Conservation (phyloP, 2,797 vertebrate species). For the Hydrocynus forskahlii region DNA sequence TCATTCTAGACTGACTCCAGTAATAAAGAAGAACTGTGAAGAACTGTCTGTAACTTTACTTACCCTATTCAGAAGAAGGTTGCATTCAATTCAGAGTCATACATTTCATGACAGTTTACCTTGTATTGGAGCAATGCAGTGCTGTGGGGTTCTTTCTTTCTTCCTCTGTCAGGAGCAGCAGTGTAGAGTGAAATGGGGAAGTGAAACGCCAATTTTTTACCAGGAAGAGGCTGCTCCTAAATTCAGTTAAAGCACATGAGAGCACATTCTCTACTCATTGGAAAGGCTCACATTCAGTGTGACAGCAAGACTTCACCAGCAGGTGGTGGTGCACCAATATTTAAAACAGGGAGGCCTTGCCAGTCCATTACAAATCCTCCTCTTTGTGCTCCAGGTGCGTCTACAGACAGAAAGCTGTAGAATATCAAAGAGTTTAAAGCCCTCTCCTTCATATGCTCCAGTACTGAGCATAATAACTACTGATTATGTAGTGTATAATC, state of each 20-base stretch:
- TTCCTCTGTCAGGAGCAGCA: neutral
- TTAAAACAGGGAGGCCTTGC: neutral
- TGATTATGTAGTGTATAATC: conserved; percentile 6
- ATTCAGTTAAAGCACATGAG: conserved; percentile 17
- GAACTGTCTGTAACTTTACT: neutral
- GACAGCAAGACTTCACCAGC: neutral
- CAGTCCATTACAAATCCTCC: conserved; percentile 1
- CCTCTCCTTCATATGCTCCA: neutral
- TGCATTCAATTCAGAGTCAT: neutral
- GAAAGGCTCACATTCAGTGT: neutral
- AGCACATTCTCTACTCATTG: no score
- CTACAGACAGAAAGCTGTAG: conserved; percentile 23
- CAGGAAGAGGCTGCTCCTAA: conserved; percentile 57
- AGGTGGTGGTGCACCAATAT: conserved; percentile 31
- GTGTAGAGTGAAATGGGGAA: conserved; percentile 59
- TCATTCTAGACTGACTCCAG: neutral
- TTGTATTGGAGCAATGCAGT: conserved; percentile 12
- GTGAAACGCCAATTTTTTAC: conserved; percentile 58
- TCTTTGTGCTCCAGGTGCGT: conserved; percentile 19
- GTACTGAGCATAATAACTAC: neutral
- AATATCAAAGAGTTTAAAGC: conserved; percentile 17
- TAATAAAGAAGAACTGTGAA: neutral
- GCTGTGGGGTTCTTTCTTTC: conserved; percentile 6
- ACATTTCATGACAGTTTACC: conserved; percentile 21
- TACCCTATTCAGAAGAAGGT: neutral